Base-by-base conservation (phyloP, 2,797 vertebrate genomes). In the Melopsittacus undulatus region DNA sequence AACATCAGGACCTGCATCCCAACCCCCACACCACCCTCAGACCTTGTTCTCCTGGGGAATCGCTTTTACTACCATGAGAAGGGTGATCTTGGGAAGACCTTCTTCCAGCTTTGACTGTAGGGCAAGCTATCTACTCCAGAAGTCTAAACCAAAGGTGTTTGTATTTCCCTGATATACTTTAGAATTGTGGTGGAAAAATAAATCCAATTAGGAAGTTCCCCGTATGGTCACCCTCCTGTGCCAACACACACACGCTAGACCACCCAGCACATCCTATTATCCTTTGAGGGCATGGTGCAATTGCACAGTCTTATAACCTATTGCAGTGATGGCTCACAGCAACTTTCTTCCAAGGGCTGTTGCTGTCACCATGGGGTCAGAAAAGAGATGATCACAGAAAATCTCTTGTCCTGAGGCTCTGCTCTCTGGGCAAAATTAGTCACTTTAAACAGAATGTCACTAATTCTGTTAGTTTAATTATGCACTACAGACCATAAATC, bases 21-120 rank as follows among this genome's bases (percentile, higher is more conserved):
- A 3, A 54, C 17, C 10, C 24, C 23, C 32, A 22, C 13, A 83
- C 18, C 20, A 34, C 4, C 12, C 13, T 26, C 2, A 0, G n/a
- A 42, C 17, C 57, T 75, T 45, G 9, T 2, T 75, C 9, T 30
- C 8, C 66, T n/a, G 19, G 32, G 32, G 34, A 82, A 77, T 6
- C 3, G 9, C 24, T 68, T 85, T 82, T 73, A 64, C 8, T 43
- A 48, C 27, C 4, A 7, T 7, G 12, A 77, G 23, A 81, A 63
- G 13, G 32, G 22, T 23, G 30, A 36, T 32, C 32, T 64, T 36
- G 19, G 54, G 23, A 81, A 69, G 19, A 69, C 27, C 12, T 42
- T 46, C 27, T 68, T 46, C 61, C 46, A 49, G 24, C 24, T 74
- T 54, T 43, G 49, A 43, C 19, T 57, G 14, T 23, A 54, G 24